Evolutionary conservation across 2,113 vertebrate genomes (phyloP), one percentile per base, ranked within the genome.

Genomic region (Corynorhinus townsendii): DNA sequence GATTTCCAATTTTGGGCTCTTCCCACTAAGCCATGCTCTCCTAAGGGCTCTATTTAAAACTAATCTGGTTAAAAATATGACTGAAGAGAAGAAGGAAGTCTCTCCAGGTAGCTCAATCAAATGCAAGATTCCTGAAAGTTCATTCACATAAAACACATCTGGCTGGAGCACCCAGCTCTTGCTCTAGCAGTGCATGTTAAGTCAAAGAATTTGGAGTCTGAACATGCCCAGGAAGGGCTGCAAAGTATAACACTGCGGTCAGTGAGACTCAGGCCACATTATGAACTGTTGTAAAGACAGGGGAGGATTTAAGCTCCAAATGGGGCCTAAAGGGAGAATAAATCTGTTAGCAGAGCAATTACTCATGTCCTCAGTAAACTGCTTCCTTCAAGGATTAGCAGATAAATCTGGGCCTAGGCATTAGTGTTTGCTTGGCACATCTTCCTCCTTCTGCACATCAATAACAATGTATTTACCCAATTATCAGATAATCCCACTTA

Each of bases 271-370:
- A 35, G 82, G 14, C 75, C n/a, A 49, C 62, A 94, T 45, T 94
- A 68, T 86, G 49, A 91, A 69, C 66, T 77, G 54, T 38, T 83
- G 26, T 52, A 69, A 88, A 86, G 69, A 68, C 86, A 93, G 33
- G 47, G 79, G 71, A 90, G 82, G 83, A 92, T 66, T 92, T 97
- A 95, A 97, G 26, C 94, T 71, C 64, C 82, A 96, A 95, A 89
- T 91, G 91, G 68, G 75, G 79, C 43, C 80, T 94, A 95, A 88
- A 69, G 0, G 68, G 92, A 96, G 86, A 95, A 86, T 95, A 95
- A 97, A 96, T 97, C 93, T 97, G 93, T 96, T 96, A 96, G 75
- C 89, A 93, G 82, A 95, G 83, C 94, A 97, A 95, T 97, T 96
- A 96, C 95, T 97, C 96, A 94, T 91, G 93, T 97, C 71, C 86